phyloP scores from a whole-genome alignment of 2,888 invertebrate genomes.

The Aporophyla nigra region DNA sequence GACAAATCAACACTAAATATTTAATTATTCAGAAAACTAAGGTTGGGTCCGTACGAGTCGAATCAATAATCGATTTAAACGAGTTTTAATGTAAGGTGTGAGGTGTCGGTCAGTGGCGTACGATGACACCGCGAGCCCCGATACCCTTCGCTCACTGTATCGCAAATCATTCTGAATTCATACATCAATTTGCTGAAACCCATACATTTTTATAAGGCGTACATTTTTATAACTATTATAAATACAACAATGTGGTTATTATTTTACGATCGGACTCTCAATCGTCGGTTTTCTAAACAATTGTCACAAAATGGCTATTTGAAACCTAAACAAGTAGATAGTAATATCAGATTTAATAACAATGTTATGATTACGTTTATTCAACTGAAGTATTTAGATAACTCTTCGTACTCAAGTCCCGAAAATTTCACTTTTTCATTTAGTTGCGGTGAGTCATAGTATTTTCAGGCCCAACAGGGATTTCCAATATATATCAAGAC shows the following conservation, averaged over 20 bases:
- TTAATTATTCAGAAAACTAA: slow-evolving; percentile 1
- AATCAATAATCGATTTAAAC: slow-evolving; percentile 39
- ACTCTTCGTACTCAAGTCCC: background rate
- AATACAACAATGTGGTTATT: slow-evolving; percentile 1
- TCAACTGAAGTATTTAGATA: background rate
- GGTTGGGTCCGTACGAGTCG: background rate
- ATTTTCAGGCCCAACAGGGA: slow-evolving; percentile 69
- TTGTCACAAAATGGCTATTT: background rate
- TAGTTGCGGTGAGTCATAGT: slow-evolving; percentile 56
- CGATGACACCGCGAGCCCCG: slow-evolving; percentile 61
- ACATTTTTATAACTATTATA: slow-evolving; percentile 2
- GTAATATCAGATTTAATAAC: background rate
- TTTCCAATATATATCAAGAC: slow-evolving; percentile 79
- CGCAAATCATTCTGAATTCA: slow-evolving; percentile 66
- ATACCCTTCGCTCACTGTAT: slow-evolving; percentile 68
- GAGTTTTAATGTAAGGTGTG: slow-evolving; percentile 58
- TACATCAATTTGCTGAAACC: slow-evolving; percentile 45
- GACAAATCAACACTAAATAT: background rate
- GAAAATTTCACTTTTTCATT: slow-evolving; percentile 20
- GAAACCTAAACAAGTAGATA: background rate
- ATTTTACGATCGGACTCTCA: background rate
- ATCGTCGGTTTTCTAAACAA: background rate
- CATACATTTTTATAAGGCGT: slow-evolving; percentile 8
- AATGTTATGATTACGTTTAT: background rate
- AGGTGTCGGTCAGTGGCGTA: slow-evolving; percentile 63